Percentiles rank a stretch among this genome's conserved stretches.
These are phyloP conservation scores for Phrynocephalus forsythii DNA, from an alignment of 2,797 vertebrate genomes.

Conservation along the genomic window DNA sequence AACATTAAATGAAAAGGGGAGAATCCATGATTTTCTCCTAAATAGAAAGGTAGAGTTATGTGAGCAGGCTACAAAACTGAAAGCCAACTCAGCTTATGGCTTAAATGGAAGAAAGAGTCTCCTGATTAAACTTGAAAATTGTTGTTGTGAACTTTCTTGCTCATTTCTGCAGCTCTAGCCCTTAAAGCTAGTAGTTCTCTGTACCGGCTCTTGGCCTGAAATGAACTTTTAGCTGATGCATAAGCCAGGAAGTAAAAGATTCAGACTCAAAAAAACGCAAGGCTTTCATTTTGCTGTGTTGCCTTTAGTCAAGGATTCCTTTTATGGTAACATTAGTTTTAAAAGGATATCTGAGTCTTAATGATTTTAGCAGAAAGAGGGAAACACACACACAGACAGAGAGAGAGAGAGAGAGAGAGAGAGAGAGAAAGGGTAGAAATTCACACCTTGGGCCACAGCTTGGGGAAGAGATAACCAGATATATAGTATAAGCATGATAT, in stretches of 20 bases:
- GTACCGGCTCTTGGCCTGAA: constrained; percentile 4
- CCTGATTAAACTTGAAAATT: not conserved
- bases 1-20: not conserved
- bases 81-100: not conserved
- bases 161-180: not conserved
- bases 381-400: not conserved
- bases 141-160: not conserved
- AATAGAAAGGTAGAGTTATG: not conserved
- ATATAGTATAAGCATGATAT: too few species aligned
- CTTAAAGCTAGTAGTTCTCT: not conserved
- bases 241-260: constrained; percentile 34
- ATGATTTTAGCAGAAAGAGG: not conserved
- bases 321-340: not conserved
- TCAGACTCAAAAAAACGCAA: not conserved
- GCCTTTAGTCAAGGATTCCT: not conserved
- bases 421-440: not conserved
- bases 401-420: not conserved
- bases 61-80: not conserved
- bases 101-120: not conserved
- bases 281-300: not conserved
- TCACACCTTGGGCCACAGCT: too few species aligned
- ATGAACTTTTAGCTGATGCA: not conserved
- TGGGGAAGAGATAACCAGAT: too few species aligned
- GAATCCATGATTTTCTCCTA: accelerated
- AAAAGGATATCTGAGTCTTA: not conserved